Percentiles rank a stretch among this genome's conserved stretches.
Conservation (phyloP, 2,113 vertebrate genomes). For the Coregonus clupeaformis region DNA sequence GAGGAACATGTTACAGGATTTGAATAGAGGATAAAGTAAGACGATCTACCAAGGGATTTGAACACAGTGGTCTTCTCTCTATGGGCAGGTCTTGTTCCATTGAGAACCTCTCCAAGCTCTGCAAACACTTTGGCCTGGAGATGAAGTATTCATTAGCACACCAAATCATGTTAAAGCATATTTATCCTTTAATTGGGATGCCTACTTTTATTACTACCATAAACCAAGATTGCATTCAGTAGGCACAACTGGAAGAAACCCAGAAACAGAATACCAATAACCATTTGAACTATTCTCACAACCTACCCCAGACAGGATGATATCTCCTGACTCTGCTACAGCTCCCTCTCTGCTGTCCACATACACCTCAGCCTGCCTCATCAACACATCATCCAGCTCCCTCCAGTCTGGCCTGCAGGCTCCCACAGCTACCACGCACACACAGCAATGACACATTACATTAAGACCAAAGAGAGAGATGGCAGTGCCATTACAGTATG, state of each 20-base stretch:
- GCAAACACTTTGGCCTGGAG: conserved; percentile 86
- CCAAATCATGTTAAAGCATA: not conserved
- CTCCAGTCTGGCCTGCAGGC: conserved; percentile 91
- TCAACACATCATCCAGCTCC: conserved; percentile 86
- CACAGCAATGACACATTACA: conserved; percentile 7
- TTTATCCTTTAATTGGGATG: not conserved
- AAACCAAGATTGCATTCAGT: no score
- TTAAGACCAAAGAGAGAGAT: not conserved
- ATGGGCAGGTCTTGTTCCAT: conserved; percentile 80
- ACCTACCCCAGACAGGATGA: conserved; percentile 87
- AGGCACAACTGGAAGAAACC: no score
- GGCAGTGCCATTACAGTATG: not conserved
- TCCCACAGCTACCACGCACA: conserved; percentile 79
- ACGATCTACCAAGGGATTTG: conserved; percentile 89
- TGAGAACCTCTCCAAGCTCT: conserved; percentile 91
- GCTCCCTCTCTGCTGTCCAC: conserved; percentile 89
- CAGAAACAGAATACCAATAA: not conserved
- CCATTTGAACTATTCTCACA: not conserved
- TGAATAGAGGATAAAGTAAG: not conserved
- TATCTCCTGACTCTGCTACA: conserved; percentile 84
- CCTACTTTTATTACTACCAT: not conserved
- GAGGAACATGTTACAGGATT: not conserved
- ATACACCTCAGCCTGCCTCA: conserved; percentile 84
- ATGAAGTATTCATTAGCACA: conserved; percentile 7
- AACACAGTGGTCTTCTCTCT: conserved; percentile 91